These are phyloP conservation scores for Bilobella aurantiaca DNA, from an alignment of 1,140 invertebrate genomes.

Conservation along the genomic window DNA sequence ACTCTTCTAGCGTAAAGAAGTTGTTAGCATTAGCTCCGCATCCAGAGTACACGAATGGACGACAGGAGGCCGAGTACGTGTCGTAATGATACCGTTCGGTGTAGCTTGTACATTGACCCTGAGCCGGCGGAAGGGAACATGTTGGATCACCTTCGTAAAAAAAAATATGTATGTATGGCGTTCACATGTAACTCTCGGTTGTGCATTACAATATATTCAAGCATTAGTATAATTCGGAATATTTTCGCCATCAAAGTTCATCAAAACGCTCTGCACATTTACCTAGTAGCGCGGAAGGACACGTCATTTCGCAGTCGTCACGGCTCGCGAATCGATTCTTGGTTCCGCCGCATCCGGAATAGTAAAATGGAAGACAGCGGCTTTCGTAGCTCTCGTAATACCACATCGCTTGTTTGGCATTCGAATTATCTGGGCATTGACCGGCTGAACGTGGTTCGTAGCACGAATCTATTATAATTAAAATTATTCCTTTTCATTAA, in stretches of 20 bases:
- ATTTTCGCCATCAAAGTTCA: no score
- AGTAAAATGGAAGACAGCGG: slow-evolving; percentile 85
- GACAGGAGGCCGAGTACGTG: slow-evolving; percentile 54
- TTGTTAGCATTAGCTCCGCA: slow-evolving; percentile 74
- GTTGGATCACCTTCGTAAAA: slow-evolving; percentile 52
- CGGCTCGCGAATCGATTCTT: slow-evolving; percentile 70
- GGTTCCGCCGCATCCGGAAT: slow-evolving; percentile 82
- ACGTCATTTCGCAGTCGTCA: slow-evolving; percentile 65
- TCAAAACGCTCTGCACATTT: no score
- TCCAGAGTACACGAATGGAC: slow-evolving; percentile 68
- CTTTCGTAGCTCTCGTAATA: slow-evolving; percentile 74
- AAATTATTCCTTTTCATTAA: not conserved
- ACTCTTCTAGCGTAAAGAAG: slow-evolving; percentile 56
- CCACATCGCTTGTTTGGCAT: slow-evolving; percentile 58
- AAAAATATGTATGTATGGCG: no score
- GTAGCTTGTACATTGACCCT: slow-evolving; percentile 71
- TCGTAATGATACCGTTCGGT: slow-evolving; percentile 74
- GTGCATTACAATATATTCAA: no score
- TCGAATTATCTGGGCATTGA: slow-evolving; percentile 55
- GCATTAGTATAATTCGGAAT: no score
- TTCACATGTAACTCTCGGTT: no score
- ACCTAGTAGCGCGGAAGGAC: slow-evolving; percentile 63
- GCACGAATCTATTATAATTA: slow-evolving; percentile 55
- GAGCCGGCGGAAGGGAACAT: slow-evolving; percentile 60
- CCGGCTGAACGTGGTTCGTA: slow-evolving; percentile 63